Base-by-base conservation (phyloP, 2,113 vertebrate genomes). In the Microcebus tavaratra region DNA sequence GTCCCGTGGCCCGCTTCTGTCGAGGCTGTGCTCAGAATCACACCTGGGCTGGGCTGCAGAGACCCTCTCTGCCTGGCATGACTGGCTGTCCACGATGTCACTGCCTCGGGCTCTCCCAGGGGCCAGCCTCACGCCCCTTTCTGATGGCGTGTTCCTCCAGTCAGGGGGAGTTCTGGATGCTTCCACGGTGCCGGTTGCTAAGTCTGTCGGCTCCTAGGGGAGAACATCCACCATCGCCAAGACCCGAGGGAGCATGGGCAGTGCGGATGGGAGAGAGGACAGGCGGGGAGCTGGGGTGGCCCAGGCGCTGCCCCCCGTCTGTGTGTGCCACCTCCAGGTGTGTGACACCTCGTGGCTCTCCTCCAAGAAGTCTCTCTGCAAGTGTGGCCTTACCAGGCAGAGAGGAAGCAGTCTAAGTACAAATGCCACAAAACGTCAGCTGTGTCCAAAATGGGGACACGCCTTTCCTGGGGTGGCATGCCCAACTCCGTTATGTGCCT, bases 1-100 rank as follows among this genome's bases (percentile, higher is more conserved):
- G n/a, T 25, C 11, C 70, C 36, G 2, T 0, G 0, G 5, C 36
- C 13, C 6, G 13, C 14, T 39, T 11, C 70, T 27, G 6, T 73
- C 5, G 10, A 11, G 23, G 11, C 36, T 27, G 70, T 25, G 39
- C 20, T 42, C 70, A 73, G 70, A 14, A 7, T 42, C 23, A 11
- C 36, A 3, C 68, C 68, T 72, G 68, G 20, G 11, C n/a, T 21
- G n/a, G 36, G 55, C 68, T 72, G 20, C 9, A 36, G 68, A 72
- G n/a, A 39, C n/a, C 68, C 18, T 39, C 68, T 12, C 18, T 39
- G 18, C 36, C n/a, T 39, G n/a, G 20, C 12, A 1, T 20, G n/a
- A 39, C n/a, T 72, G 10, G 20, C 68, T 39, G 68, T 23, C 20
- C 10, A 0, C 21, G n/a, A 23, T 21, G 6, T 23, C 3, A 10